Conservation (phyloP, 2,113 vertebrate species). For the Chunga burmeisteri region DNA sequence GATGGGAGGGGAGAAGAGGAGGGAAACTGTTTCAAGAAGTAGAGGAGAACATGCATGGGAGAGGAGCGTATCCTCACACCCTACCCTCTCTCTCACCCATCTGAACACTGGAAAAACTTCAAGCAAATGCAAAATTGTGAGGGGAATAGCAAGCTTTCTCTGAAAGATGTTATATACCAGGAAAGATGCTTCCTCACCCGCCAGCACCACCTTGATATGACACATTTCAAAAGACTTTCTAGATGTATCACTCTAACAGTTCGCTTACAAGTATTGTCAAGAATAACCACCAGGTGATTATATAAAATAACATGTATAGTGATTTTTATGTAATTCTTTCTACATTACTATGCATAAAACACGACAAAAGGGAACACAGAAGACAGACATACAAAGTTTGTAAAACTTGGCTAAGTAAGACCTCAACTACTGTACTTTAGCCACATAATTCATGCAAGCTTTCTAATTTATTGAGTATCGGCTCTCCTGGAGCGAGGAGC, state of each 20-base stretch:
- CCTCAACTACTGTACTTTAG: background rate
- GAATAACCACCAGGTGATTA: slow-evolving; percentile 51
- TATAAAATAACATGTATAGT: slow-evolving; percentile 13
- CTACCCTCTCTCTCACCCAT: background rate
- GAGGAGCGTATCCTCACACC: background rate
- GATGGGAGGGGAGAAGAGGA: background rate
- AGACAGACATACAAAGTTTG: background rate
- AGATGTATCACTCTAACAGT: slow-evolving; percentile 39
- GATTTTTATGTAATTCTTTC: slow-evolving; percentile 38
- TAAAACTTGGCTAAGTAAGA: slow-evolving; percentile 21
- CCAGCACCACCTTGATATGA: background rate
- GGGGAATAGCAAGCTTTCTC: background rate
- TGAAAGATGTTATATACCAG: background rate
- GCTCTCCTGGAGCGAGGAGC: background rate
- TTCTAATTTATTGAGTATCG: slow-evolving; percentile 34
- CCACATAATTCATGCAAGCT: background rate
- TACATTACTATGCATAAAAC: slow-evolving; percentile 25
- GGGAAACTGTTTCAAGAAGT: background rate
- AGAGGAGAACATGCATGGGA: background rate
- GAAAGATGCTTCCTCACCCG: background rate
- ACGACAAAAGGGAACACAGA: background rate
- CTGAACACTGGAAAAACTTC: background rate
- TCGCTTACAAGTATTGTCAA: slow-evolving; percentile 27
- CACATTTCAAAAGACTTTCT: slow-evolving; percentile 41
- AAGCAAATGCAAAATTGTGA: background rate